phyloP scores from a whole-genome alignment of 2,113 vertebrate genomes.

The Oreotrochilus melanogaster region DNA sequence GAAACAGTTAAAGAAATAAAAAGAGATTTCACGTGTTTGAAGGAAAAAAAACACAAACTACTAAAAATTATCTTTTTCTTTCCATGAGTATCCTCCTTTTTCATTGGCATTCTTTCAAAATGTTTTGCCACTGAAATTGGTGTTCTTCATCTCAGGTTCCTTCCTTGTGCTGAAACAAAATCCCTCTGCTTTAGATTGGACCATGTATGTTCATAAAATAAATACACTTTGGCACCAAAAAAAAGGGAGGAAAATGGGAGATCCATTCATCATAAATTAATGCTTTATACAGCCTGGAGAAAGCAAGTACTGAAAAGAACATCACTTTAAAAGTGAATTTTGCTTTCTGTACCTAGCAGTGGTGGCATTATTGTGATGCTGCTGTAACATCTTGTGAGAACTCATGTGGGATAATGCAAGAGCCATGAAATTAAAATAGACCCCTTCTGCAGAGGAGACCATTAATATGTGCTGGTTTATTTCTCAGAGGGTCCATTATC shows the following conservation, averaged over 20 bases:
- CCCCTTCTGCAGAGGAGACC: constrained; percentile 19
- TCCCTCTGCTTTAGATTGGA: neutral
- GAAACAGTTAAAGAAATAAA: neutral
- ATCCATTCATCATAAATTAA: neutral
- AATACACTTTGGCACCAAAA: neutral
- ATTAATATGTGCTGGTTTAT: constrained; percentile 42
- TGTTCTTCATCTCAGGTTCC: neutral
- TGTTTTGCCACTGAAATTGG: neutral
- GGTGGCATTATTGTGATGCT: constrained; percentile 21
- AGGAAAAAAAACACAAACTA: neutral
- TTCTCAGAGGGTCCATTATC: constrained; percentile 63
- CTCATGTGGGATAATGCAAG: constrained; percentile 41
- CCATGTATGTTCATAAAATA: neutral
- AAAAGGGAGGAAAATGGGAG: neutral
- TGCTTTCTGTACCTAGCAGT: neutral
- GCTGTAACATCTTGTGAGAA: constrained; percentile 49
- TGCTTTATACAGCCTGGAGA: neutral
- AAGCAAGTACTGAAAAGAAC: neutral
- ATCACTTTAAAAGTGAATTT: neutral
- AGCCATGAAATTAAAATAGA: constrained; percentile 70
- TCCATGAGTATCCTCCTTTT: neutral
- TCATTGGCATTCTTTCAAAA: neutral
- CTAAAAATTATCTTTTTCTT: neutral
- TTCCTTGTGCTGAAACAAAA: neutral
- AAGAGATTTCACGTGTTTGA: neutral